Base-by-base conservation (phyloP, 1,140 invertebrate genomes). In the Camponotus floridanus region DNA sequence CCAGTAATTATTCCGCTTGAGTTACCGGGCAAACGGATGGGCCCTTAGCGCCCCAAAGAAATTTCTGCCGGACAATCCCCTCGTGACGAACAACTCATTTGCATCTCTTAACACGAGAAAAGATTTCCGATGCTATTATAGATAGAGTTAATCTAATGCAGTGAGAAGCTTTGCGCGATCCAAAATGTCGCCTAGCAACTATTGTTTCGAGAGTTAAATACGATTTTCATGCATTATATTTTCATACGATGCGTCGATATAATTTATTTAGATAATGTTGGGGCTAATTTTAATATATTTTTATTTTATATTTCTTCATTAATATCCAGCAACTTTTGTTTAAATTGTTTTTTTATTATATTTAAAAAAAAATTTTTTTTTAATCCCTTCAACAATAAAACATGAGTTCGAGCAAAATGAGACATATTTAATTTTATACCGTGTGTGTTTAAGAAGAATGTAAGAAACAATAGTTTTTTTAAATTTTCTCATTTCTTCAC, bases 1-100 rank as follows among this genome's bases (percentile, higher is more conserved):
- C 55, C 65, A 31, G 87, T 74, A 83, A 86, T 88, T 88, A 83
- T 89, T 89, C 65, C 87, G 86, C 76, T 83, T 57, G 87, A 89
- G 85, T 86, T 86, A 76, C 74, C 70, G 31, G 57, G 59, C 87
- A 76, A 89, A 78, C 85, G 87, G 71, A 36, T 33, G 62, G 51
- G 15, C 57, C 31, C 48, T 73, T 70, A 64, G 57, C 78, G 42
- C 21, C 55, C 55, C 33, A 45, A 70, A 88, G 70, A 65, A 86
- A 83, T 57, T 59, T 74, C 51, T 83, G 13, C 42, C 36, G 71
- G 45, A 85, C 59, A 33, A 51, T 85, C 74, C 74, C 62, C 48
- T 67, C 36, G 21, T 42, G 42, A 15, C 55, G 70, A 83, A 74
- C 11, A 21, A 68, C 45, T 39, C 31, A 80, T 76, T 85, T 85